Base-by-base conservation (phyloP, 2,888 invertebrate genomes). In the Tanytarsus gracilentus region DNA sequence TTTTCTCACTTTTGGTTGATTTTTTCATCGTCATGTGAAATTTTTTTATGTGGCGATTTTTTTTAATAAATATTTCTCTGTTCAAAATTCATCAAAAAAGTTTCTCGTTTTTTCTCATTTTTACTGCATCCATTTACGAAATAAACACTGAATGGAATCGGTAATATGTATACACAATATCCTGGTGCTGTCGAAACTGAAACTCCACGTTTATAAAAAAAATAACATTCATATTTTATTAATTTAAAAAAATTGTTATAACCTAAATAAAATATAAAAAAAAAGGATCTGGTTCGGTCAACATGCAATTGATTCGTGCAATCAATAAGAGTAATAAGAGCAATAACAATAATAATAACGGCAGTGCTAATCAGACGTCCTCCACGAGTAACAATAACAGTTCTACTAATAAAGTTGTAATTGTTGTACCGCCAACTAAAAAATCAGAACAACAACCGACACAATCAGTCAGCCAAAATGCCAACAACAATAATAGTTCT, bases 261-360 rank as follows among this genome's bases (percentile, higher is more conserved):
- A 44, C 16, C n/a, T 8, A n/a, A 40, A 16, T 6, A 3, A n/a
- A 23, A 48, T 23, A 6, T 49, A 16, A 26, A n/a, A 26, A 44
- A 9, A 29, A 29, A 55, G 55, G 33, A 55, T 55, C 55, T 16
- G 55, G 55, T 25, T 55, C 55, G 26, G 39, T 55, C 39, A 55
- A 55, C 55, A 55, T 55, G 55, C 55, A 55, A 26, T 55, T 55
- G 55, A 55, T 55, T 21, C 33, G 55, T 16, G 55, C 55, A 55
- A 55, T 55, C 55, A 55, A 55, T 39, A 55, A 55, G 33, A 16
- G 33, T 14, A 55, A 55, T 27, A 55, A 39, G 55, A 55, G 55
- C 55, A 55, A 55, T 55, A 55, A 39, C 16, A 55, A 53, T 14
- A 53, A 53, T 53, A 53, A 39, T 26, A 55, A 33, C 23, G 23